Conservation (phyloP, 2,113 vertebrate species). For the Azemiops feae region DNA sequence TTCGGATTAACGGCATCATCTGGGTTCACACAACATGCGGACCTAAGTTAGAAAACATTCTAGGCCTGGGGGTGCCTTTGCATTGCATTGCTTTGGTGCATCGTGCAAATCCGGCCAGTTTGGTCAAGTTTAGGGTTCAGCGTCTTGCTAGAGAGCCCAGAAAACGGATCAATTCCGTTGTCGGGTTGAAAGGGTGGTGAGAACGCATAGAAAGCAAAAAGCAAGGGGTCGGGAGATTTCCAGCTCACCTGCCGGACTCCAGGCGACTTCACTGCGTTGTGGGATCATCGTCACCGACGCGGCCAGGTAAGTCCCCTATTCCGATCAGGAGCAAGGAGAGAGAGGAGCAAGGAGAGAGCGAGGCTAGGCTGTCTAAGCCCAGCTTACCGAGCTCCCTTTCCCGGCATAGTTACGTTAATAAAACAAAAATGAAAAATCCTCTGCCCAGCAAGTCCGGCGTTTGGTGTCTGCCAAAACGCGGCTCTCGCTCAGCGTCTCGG, state of each 20-base stretch:
- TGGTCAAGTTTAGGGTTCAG: neutral
- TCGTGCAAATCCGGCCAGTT: neutral
- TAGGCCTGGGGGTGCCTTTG: neutral
- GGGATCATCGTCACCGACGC: neutral
- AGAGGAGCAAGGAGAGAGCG: neutral
- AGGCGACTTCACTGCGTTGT: neutral
- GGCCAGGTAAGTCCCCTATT: neutral
- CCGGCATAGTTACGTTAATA: neutral
- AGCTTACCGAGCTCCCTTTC: neutral
- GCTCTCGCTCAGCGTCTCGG: neutral
- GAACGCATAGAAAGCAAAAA: neutral
- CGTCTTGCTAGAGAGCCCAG: neutral
- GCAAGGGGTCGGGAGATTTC: neutral
- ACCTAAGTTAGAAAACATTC: neutral
- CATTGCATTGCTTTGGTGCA: neutral
- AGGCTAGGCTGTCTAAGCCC: neutral
- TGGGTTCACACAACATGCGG: neutral
- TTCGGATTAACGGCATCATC: neutral
- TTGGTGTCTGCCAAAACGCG: neutral
- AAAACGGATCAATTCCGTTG: neutral
- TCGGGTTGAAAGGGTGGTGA: neutral
- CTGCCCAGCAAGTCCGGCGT: neutral
- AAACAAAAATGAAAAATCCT: neutral
- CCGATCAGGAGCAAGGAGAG: neutral
- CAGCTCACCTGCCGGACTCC: conserved; percentile 4